phyloP scores from a whole-genome alignment of 2,888 invertebrate species.

The Vanessa cardui region DNA sequence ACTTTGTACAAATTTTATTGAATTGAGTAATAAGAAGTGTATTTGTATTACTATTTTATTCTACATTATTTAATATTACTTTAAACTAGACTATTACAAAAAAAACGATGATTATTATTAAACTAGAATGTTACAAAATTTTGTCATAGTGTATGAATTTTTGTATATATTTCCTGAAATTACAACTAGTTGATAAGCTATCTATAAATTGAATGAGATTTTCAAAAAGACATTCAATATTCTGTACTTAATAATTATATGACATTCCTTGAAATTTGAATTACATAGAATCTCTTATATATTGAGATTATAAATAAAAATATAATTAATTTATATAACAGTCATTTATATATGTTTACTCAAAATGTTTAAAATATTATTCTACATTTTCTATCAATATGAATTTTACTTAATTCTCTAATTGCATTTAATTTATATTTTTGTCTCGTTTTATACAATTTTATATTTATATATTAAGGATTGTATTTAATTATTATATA shows the following conservation, averaged over 20 bases:
- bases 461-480: too few relatives aligned
- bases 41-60: too few relatives aligned
- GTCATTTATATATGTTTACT: neutral
- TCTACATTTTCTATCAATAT: too few relatives aligned
- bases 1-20: neutral
- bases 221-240: constrained; percentile 18
- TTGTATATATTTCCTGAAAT: neutral
- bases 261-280: constrained; percentile 23
- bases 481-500: too few relatives aligned
- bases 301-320: constrained; percentile 9
- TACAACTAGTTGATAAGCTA: constrained; percentile 2
- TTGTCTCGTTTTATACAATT: too few relatives aligned
- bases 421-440: too few relatives aligned
- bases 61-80: too few relatives aligned
- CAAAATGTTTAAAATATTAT: neutral
- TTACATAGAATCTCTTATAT: constrained; percentile 18
- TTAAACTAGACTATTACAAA: too few relatives aligned
- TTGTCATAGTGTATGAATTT: too few relatives aligned
- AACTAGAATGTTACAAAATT: too few relatives aligned
- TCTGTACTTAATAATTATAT: constrained; percentile 21
- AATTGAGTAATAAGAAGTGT: neutral
- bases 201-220: neutral
- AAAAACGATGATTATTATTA: too few relatives aligned
- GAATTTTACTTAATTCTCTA: too few relatives aligned
- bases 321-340: neutral